These are phyloP conservation scores for Turnix velox DNA, from an alignment of 2,113 vertebrate genomes.

Conservation along the genomic window DNA sequence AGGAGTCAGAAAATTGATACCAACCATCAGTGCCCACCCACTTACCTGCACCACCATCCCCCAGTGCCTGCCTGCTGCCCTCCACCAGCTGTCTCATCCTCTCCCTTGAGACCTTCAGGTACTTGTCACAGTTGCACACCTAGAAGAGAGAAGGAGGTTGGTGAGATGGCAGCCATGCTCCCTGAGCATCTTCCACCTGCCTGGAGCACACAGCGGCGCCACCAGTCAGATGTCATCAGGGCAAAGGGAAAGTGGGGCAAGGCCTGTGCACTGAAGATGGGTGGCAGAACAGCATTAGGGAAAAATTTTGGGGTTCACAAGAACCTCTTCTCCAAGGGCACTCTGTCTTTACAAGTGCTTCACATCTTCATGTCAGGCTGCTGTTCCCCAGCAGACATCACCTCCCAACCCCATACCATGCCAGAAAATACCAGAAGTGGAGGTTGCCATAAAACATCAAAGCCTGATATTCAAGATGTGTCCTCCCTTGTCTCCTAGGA, in stretches of 20 bases:
- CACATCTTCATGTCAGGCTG: background rate
- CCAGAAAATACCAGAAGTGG: background rate
- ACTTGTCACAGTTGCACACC: constrained; percentile 82
- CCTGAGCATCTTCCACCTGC: accelerated
- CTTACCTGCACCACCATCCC: background rate
- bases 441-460: background rate
- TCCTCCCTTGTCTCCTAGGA: background rate
- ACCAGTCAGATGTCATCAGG: accelerated
- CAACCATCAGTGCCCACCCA: accelerated
- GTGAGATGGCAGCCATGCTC: accelerated
- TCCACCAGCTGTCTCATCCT: constrained; percentile 73
- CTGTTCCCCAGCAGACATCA: accelerated
- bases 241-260: background rate
- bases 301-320: background rate
- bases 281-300: background rate
- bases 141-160: background rate
- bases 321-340: background rate
- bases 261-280: accelerated
- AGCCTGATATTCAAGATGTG: background rate
- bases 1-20: accelerated
- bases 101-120: constrained; percentile 76
- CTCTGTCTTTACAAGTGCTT: too few relatives aligned
- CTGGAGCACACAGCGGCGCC: background rate
- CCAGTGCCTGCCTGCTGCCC: background rate
- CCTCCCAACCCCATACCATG: accelerated